Evolutionary conservation across 2,797 vertebrate species (phyloP), one percentile per base, ranked within the genome.

Genomic region (Psittacula echo): DNA sequence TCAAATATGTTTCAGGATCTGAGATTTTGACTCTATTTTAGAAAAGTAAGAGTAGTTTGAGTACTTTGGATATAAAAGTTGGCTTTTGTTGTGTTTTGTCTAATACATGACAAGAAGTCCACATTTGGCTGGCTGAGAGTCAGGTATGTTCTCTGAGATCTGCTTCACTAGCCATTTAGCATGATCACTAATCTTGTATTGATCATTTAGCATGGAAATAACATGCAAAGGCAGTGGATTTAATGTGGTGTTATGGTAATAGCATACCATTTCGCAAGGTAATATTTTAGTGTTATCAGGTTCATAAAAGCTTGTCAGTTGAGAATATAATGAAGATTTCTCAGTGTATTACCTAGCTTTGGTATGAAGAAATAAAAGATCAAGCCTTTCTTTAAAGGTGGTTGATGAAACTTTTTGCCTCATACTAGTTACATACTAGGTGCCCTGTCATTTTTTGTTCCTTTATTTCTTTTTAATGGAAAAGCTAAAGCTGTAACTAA

Each of bases 241-340:
- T 91, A 45, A 78, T 62, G 44, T 76, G 78, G 18, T 73, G 34
- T 64, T 73, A 66, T 74, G 53, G 53, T 61, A 77, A 27, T 34
- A 37, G 53, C 1, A 9, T 60, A 39, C 72, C n/a, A 50, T 53
- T 94, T 86, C 73, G 58, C 48, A 88, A 68, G 48, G 62, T 58
- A 64, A 78, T 78, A 45, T 37, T 96, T 95, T 64, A 73, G 29
- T 34, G 61, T 24, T 67, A 34, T 39, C 84, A 61, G 30, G 10
- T 71, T 62, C 70, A 47, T 93, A 86, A 86, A 92, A 56, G 16
- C 76, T 92, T 78, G n/a, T 81, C 42, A 51, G 47, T 89, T 72
- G 22, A 88, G 45, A 51, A 62, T n/a, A 15, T 54, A 66, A 89
- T 47, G 54, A 72, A 62, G 82, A 58, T 85, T 87, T 78, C 39